Base-by-base conservation (phyloP, 1,140 invertebrate genomes). In the Heterodera schachtii region DNA sequence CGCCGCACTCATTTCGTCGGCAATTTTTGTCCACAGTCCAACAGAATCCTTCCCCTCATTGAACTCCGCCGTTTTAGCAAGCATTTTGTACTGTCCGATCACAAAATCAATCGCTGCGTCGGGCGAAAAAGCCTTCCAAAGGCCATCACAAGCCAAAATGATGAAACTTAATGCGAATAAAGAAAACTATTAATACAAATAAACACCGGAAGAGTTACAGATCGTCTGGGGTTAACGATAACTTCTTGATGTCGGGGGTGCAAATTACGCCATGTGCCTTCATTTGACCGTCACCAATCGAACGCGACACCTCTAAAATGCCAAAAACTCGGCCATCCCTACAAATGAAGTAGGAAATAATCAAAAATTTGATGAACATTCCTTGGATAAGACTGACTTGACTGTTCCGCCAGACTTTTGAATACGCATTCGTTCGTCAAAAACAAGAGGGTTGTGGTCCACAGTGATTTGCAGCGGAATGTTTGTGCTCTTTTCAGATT, bases 281-380 rank as follows among this genome's bases (percentile, higher is more conserved):
- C 80, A 91, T 91, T 69, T 90, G 91, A 19, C 91, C 91, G 88
- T 92, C 92, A 43, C 92, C 92, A 52, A 92, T 90, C 8, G 92
- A 92, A n/a, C 92, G 84, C 7, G 92, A 92, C 7, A 92, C 91
- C 82, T 92, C 92, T 21, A 92, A 82, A n/a, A 90, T 85, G 7
- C 92, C 92, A 89, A 91, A 89, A 44, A 92, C 91, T 74, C 92
- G 86, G 7, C 92, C 92, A 83, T 92, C 91, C 81, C 92, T 92
- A 79, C 43, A 87, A 76, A 66, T 41, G n/a, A n/a, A n/a, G n/a
- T n/a, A 84, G 16, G 16, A 0, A 21, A 81, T 16, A 86, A 81
- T 78, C 71, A 46, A 9, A 5, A 67, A 79, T 31, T 46, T 49
- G 41, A 13, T 13, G 4, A 13, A 49, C 46, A 52, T 8, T 52